Evolutionary conservation across 2,113 vertebrate species (phyloP), one percentile per base, ranked within the genome.

Genomic region (Poeciliopsis prolifica): DNA sequence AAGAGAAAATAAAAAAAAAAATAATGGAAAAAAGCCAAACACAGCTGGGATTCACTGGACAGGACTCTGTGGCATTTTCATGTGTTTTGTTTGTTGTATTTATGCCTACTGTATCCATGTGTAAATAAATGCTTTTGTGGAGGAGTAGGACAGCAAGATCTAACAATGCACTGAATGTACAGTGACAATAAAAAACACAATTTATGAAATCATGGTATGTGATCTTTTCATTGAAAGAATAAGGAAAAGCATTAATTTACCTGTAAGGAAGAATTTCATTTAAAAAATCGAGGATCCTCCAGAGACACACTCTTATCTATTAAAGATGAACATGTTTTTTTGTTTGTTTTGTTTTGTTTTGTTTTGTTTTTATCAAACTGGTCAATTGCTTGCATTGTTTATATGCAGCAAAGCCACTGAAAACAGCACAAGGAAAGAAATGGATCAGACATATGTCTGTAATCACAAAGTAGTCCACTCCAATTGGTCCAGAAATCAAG

Each of bases 91-190:
- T 90, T 88, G 86, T 88, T 88, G 91, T 92, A 85, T 87, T 93
- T 75, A 87, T 91, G 88, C 86, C 75, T 76, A 84, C 77, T 88
- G 89, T 91, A 87, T 61, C 71, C 85, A 88, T 82, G 81, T 91
- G 92, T 93, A 93, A 91, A 93, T 93, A 93, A 82, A 82, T 84
- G 88, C 86, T 82, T 89, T 87, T 54, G 30, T 40, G 44, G 19
- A 13, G n/a, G 30, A 85, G 88, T 88, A 90, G 89, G 33, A 7
- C n/a, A 84, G 78, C 87, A 85, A 74, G 82, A 86, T 87, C 87
- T 86, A 90, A 90, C 80, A 78, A 79, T 92, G 90, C 90, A 90
- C 91, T 92, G 90, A 91, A 92, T 92, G 87, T 92, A 92, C 92
- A 93, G 89, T 93, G 87, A 88, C 85, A 93, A 93, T 92, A 92